Evolutionary conservation across 2,888 invertebrate genomes (phyloP), one percentile per base, ranked within the genome.

Genomic region (Chymomyza procnemis): DNA sequence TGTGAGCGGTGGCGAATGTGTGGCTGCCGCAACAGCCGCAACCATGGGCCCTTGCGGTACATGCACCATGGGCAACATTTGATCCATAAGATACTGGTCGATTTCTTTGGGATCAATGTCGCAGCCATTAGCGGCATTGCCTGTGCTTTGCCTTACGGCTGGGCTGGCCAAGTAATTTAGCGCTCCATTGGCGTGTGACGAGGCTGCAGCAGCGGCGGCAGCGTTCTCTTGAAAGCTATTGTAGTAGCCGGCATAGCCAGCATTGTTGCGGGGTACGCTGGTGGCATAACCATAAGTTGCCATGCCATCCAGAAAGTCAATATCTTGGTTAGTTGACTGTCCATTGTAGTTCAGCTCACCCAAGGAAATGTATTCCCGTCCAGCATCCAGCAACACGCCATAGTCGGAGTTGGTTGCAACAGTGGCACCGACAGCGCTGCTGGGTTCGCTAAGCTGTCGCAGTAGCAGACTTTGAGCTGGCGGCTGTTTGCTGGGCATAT

Each of bases 51-150:
- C 68, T 46, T 67, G 14, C 41, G 66, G 71, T 57, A 69, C 69
- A 64, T 84, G 78, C 79, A 86, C 74, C 76, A 89, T 79, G 73
- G 90, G 82, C 79, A 90, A 73, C 81, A 90, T 84, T 82, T 89
- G 86, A 76, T 88, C 89, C 88, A 91, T 90, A 69, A 91, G 88
- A 85, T 91, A 91, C 88, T 91, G 91, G 87, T 91, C 91, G 76
- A 91, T 90, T 89, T 91, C 91, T 82, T 91, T 91, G 46, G 90
- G 88, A 87, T 89, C 89, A 75, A 89, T 88, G 80, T 90, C 90
- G 69, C 56, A 56, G 30, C 56, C 56, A n/a, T 56, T 56, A 14
- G 73, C 78, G 64, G 67, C 59, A 63, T 74, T 79, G 66, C 61
- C 62, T 46, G 69, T 57, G 50, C 69, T 57, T n/a, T n/a, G n/a